phyloP scores from a whole-genome alignment of 1,140 invertebrate species.

The Zaprionus gabonicus region DNA sequence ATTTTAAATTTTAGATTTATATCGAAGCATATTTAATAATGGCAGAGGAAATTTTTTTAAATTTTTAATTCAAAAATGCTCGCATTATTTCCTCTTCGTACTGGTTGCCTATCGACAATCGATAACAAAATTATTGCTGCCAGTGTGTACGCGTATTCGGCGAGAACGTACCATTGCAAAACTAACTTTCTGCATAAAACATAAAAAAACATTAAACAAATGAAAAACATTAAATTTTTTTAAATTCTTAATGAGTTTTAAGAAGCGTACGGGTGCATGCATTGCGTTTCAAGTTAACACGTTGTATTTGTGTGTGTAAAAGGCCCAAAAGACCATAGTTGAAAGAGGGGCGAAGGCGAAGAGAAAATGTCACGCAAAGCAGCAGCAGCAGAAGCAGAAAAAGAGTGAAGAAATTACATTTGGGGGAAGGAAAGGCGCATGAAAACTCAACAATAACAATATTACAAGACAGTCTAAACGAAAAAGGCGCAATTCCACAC shows the following conservation, averaged over 20 bases:
- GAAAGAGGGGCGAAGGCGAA: constrained; percentile 68
- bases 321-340: constrained; percentile 52
- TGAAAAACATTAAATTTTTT: constrained; percentile 67
- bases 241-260: constrained; percentile 25
- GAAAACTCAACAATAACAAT: constrained; percentile 58
- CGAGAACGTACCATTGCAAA: constrained; percentile 74
- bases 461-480: constrained; percentile 33
- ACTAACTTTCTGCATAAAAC: constrained; percentile 59
- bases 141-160: constrained; percentile 57
- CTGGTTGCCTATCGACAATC: constrained; percentile 40
- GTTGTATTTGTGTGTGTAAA: constrained; percentile 52
- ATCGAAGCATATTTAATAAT: not conserved
- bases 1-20: constrained; percentile 8
- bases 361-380: constrained; percentile 82
- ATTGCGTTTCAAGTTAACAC: constrained; percentile 26
- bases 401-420: constrained; percentile 77
- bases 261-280: constrained; percentile 22
- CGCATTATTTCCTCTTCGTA: constrained; percentile 21
- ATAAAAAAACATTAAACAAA: constrained; percentile 74
- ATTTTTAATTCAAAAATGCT: constrained; percentile 55
- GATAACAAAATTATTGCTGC: constrained; percentile 47
- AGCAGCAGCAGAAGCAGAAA: constrained; percentile 70
- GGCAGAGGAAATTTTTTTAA: constrained; percentile 4
- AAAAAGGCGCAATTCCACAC: constrained; percentile 48
- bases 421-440: constrained; percentile 55